Evolutionary conservation across 2,113 vertebrate genomes (phyloP), one percentile per base, ranked within the genome.

Genomic region (Cebidichthys violaceus): DNA sequence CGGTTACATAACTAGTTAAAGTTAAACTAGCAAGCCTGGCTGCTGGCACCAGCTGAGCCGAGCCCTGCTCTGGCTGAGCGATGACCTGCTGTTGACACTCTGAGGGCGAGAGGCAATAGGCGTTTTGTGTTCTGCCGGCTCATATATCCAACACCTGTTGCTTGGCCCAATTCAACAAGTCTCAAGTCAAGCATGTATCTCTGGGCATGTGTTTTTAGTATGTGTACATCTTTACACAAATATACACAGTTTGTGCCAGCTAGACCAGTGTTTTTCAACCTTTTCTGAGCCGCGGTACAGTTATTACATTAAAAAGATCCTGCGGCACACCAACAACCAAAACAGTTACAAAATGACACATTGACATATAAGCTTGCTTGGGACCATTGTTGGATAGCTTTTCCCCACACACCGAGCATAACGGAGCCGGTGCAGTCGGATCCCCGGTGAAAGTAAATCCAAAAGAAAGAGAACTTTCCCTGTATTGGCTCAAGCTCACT

Each of bases 131-230:
- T 76, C 68, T 62, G 61, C 70, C 85, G 82, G 79, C 79, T 89
- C 73, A 69, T 71, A 66, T 81, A 86, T 79, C 77, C 4, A 59
- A 82, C 75, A 87, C 79, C 89, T 87, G 84, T 82, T 61, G 37
- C 37, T 64, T 27, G 24, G 41, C 60, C 57, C 60, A 50, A 60
- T 22, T 37, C 54, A 71, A 20, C 37, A 61, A 18, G 50, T 80
- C 68, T n/a, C 60, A 75, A 67, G 73, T 20, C 7, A 15, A 73
- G 82, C 45, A 18, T 52, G 75, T 18, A 65, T 67, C 57, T 72
- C 20, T 86, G 72, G 6, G 50, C 39, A 18, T 35, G 61, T 61
- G 70, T 66, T 78, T 78, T 54, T 66, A n/a, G 20, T 50, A 50
- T 20, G 50, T 22, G 43, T 55, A 77, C 43, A 83, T 50, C 2